Evolutionary conservation across 2,888 invertebrate species (phyloP).

Genomic region (Volucella inanis): DNA sequence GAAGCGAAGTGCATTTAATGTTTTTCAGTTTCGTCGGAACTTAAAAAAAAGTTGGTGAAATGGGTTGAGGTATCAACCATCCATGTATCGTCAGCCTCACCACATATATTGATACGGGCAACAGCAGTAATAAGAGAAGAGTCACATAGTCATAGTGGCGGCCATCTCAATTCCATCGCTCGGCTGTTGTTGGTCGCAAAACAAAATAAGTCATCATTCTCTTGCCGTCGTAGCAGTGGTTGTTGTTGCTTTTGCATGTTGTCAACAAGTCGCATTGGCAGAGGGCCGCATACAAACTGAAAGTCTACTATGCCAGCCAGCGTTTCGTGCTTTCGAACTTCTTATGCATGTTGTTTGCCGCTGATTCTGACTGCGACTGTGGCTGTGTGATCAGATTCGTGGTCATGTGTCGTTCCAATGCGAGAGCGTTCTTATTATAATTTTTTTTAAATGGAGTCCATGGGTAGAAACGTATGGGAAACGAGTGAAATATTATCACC

Average conservation of each 20-base stretch:
- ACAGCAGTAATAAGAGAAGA: too few species aligned
- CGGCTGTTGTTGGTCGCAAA: constrained; percentile 42
- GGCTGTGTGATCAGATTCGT: neutral
- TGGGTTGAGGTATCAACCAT: constrained; percentile 17
- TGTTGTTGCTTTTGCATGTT: constrained; percentile 37
- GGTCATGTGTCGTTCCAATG: constrained; percentile 26
- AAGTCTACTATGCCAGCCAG: neutral
- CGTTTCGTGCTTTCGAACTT: constrained; percentile 45
- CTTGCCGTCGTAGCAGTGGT: neutral
- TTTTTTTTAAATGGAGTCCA: constrained; percentile 20
- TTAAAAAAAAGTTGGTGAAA: constrained; percentile 55
- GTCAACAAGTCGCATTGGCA: constrained; percentile 66
- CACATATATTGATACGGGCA: constrained; percentile 42
- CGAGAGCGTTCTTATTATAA: neutral
- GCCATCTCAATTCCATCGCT: constrained; percentile 53
- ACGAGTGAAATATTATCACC: constrained; percentile 57
- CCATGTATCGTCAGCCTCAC: constrained; percentile 28
- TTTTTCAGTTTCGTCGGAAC: constrained; percentile 39
- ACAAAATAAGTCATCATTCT: constrained; percentile 30
- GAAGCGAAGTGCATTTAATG: constrained; percentile 58
- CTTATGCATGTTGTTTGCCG: neutral
- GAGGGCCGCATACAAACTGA: neutral
- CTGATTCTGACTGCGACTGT: neutral
- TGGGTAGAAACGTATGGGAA: neutral
- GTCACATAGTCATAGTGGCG: neutral